Conservation (phyloP, 2,797 vertebrate species). For the Acanthurus leucopareius region DNA sequence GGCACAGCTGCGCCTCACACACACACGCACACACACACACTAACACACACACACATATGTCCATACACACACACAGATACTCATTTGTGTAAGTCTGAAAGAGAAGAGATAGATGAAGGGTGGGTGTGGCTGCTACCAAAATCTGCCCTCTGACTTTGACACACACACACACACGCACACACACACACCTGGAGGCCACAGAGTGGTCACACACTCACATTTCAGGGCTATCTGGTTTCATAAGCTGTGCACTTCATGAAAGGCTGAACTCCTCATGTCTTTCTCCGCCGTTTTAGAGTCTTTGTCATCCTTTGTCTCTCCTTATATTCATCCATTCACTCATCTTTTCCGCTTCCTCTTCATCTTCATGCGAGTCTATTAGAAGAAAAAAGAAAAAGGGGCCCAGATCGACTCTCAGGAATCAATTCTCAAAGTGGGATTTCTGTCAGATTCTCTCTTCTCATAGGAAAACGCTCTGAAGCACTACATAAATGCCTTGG, state of each 20-base stretch:
- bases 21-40: slow-evolving; percentile 11
- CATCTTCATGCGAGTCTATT: slow-evolving; percentile 29
- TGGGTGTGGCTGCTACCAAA: slow-evolving; percentile 72
- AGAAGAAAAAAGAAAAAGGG: not conserved
- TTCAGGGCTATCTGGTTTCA: slow-evolving; percentile 96
- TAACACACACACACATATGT: slow-evolving; percentile 21
- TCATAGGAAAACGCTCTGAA: not conserved
- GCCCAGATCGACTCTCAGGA: slow-evolving; percentile 38
- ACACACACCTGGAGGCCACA: slow-evolving; percentile 74
- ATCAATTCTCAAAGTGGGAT: slow-evolving; percentile 36
- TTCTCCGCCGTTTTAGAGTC: slow-evolving; percentile 69
- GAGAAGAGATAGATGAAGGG: slow-evolving; percentile 57
- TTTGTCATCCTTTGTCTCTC: slow-evolving; percentile 62
- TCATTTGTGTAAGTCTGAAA: slow-evolving; percentile 69
- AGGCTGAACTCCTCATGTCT: slow-evolving; percentile 87
- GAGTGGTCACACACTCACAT: slow-evolving; percentile 93
- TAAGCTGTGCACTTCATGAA: slow-evolving; percentile 94
- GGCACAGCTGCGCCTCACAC: slow-evolving; percentile 72
- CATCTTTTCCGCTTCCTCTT: slow-evolving; percentile 68
- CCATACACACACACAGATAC: slow-evolving; percentile 35
- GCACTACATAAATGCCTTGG: not conserved
- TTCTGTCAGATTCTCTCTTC: slow-evolving; percentile 8
- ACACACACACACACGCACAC: slow-evolving; percentile 38
- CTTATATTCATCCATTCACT: slow-evolving; percentile 72
- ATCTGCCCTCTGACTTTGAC: slow-evolving; percentile 75